Conservation (phyloP, 2,888 invertebrate genomes). For the Crematogaster levior region DNA sequence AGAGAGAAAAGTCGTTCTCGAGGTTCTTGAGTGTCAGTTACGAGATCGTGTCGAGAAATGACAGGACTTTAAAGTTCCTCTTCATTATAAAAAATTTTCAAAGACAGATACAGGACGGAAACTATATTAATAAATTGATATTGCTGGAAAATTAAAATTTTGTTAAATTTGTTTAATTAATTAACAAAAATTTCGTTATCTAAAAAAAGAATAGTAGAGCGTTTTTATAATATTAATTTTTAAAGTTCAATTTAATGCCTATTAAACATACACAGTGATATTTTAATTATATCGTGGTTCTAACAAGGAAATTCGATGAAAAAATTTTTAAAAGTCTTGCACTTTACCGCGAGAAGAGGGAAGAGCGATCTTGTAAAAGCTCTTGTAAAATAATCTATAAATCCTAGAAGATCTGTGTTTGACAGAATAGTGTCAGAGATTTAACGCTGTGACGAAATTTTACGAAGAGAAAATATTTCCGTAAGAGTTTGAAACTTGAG, state of each 20-base stretch:
- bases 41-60: conserved; percentile 15
- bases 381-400: neutral
- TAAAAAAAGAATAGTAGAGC: neutral
- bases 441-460: neutral
- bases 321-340: neutral
- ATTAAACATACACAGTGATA: neutral
- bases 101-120: neutral
- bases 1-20: conserved; percentile 65
- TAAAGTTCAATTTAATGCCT: neutral
- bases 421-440: neutral
- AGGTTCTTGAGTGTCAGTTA: conserved; percentile 46
- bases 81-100: neutral
- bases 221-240: neutral
- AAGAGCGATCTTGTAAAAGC: neutral
- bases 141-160: neutral
- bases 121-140: neutral
- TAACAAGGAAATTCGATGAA: neutral
- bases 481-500: neutral
- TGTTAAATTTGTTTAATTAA: neutral
- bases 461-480: neutral
- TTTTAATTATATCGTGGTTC: neutral
- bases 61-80: neutral
- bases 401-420: neutral
- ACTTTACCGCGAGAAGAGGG: neutral
- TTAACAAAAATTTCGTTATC: neutral